Evolutionary conservation across 1,140 invertebrate species (phyloP), one percentile per base, ranked within the genome.

Genomic region (Asbolus verrucosus): DNA sequence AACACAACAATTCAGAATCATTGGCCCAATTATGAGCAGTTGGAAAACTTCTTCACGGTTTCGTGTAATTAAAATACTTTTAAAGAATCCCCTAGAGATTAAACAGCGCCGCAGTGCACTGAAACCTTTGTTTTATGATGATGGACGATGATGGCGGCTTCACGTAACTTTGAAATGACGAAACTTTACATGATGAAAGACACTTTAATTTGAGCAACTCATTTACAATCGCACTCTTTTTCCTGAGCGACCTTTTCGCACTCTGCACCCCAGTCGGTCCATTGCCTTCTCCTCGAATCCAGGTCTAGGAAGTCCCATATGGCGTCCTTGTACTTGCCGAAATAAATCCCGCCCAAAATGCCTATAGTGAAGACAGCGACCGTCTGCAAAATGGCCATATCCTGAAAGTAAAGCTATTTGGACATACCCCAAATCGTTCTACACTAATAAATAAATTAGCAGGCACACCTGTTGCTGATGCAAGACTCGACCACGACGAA

Each of bases 381-480:
- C 18, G 46, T 54, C 13, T 11, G 46, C 0, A 54, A 13, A 24
- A 13, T 6, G 1, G 4, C 46, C 46, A 54, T 54, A 27, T 27
- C 18, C 46, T 54, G 27, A 27, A 54, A 27, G 46, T 27, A 15
- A n/a, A n/a, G n/a, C n/a, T n/a, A n/a, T n/a, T n/a, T n/a, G n/a
- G n/a, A n/a, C n/a, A n/a, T n/a, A 46, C 5, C 41, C 6, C 21
- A 11, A n/a, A 19, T 50, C 21, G 13, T 27, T 11, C 21, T 54
- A 27, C 6, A 24, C 46, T 27, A 27, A 13, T 54, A 54, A 54
- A 54, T 54, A 54, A 54, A 54, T 54, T 54, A 54, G 21, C 46
- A 54, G 11, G 27, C 46, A 50, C 43, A 54, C 46, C 46, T 54
- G 46, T 54, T 54, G 46, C 46, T 27, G 16, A 46, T 46, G 46